Evolutionary conservation across 2,888 invertebrate genomes (phyloP).

Genomic region (Miltochrista miniata): DNA sequence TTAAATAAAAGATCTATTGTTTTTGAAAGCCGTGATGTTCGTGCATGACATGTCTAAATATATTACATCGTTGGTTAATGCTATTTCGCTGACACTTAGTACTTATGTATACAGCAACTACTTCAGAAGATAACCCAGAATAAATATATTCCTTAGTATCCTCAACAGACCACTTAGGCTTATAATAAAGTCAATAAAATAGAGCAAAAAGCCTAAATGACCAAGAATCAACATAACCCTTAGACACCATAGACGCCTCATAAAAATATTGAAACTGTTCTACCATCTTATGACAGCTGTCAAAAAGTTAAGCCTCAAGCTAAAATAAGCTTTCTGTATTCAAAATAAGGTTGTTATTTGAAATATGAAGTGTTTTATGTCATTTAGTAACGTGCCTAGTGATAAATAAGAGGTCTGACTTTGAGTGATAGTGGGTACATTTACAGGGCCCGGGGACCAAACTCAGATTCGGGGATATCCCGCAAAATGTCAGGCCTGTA

Average conservation of each 20-base stretch:
- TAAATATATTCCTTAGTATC: neutral
- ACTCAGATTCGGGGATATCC: constrained; percentile 60
- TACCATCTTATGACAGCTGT: constrained; percentile 1
- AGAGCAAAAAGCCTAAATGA: constrained; percentile 38
- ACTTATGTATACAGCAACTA: no score
- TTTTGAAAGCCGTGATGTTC: no score
- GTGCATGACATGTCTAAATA: no score
- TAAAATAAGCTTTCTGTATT: constrained; percentile 11
- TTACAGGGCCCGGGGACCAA: constrained; percentile 44
- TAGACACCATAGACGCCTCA: constrained; percentile 33
- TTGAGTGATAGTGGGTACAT: constrained; percentile 69
- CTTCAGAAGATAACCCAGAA: no score
- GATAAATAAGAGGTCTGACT: constrained; percentile 74
- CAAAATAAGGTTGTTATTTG: constrained; percentile 6
- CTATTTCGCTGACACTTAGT: no score
- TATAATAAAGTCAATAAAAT: constrained; percentile 29
- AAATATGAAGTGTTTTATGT: constrained; percentile 4
- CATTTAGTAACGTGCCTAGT: constrained; percentile 40
- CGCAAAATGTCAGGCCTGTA: constrained; percentile 56
- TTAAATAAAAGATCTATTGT: no score
- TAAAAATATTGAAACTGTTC: constrained; percentile 39
- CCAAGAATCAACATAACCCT: constrained; percentile 40
- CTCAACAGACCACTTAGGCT: neutral
- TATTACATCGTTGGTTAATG: no score
- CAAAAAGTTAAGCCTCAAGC: neutral